Percentiles rank a stretch among this genome's conserved stretches.
phyloP scores from a whole-genome alignment of 1,140 invertebrate genomes.

The Archivesica marissinica region DNA sequence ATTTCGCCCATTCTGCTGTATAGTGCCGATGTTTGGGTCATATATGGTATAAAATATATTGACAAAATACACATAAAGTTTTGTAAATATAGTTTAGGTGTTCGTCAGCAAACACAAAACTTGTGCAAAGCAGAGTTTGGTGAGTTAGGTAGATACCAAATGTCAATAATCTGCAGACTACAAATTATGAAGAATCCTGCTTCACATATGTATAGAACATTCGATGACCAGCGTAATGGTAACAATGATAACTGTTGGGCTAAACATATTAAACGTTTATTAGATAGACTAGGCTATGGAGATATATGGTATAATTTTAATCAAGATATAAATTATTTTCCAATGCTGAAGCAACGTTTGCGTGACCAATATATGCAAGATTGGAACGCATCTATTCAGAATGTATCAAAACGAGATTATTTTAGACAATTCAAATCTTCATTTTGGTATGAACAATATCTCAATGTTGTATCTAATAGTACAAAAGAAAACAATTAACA shows the following conservation, averaged over 20 bases:
- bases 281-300: not conserved
- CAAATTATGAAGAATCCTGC: not conserved
- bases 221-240: not conserved
- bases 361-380: not conserved
- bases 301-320: not conserved
- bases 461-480: too few species aligned
- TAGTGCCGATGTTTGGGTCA: conserved; percentile 6
- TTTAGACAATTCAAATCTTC: too few species aligned
- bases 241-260: too few species aligned
- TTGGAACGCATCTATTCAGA: not conserved
- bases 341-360: not conserved
- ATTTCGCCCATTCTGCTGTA: not conserved
- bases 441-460: too few species aligned
- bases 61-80: not conserved
- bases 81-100: conserved; percentile 23
- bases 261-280: not conserved
- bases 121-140: not conserved
- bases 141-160: not conserved
- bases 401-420: too few species aligned
- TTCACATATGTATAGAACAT: not conserved
- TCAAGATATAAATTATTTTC: not conserved
- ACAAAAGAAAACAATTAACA: too few species aligned
- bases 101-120: not conserved
- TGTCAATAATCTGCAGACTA: not conserved
- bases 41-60: not conserved